Conservation (phyloP, 64 coral and sea anemone genomes). For the Porites lutea region DNA sequence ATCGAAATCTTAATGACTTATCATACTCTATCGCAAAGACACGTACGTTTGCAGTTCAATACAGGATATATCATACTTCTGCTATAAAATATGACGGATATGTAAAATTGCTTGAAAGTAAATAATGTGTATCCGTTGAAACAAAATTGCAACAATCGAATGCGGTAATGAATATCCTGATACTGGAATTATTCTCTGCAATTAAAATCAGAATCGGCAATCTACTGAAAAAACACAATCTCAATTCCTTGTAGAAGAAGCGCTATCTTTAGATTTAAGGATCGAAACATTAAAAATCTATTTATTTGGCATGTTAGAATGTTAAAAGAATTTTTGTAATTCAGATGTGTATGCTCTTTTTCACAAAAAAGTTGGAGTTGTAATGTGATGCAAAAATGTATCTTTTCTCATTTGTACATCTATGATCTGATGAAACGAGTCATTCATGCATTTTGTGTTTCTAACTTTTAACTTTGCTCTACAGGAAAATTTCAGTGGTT, state of each 20-base stretch:
- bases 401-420: too few species aligned
- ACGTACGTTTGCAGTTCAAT: background rate
- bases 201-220: background rate
- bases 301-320: background rate
- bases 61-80: background rate
- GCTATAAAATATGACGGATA: background rate
- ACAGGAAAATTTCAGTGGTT: too few species aligned
- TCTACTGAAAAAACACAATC: slow-evolving; percentile 6
- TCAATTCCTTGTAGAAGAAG: slow-evolving; percentile 12
- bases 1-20: slow-evolving; percentile 11
- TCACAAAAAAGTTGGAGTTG: too few species aligned
- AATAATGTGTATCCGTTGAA: too few species aligned
- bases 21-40: background rate
- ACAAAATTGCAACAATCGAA: background rate
- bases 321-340: too few species aligned
- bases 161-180: background rate
- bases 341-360: too few species aligned
- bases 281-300: background rate
- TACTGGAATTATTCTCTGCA: background rate
- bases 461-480: too few species aligned
- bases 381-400: too few species aligned
- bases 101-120: background rate
- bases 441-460: too few species aligned
- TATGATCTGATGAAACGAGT: too few species aligned
- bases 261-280: background rate